Evolutionary conservation across 1,140 invertebrate genomes (phyloP), one percentile per base, ranked within the genome.

Genomic region (Formica exsecta): DNA sequence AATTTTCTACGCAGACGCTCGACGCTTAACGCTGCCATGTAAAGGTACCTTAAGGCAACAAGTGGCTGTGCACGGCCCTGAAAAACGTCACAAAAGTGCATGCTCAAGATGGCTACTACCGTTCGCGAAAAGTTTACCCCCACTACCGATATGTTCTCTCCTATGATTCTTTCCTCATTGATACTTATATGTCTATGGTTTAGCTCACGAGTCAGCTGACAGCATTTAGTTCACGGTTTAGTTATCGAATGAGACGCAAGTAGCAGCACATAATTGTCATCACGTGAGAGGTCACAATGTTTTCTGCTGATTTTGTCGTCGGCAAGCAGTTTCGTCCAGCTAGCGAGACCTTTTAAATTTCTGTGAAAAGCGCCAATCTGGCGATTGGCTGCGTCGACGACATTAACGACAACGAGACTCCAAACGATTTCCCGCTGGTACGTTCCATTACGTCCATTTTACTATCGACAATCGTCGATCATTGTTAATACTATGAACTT

Each of bases 241-340:
- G 92, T 93, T 93, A 87, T 87, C 86, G 90, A 87, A 90, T 59
- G 91, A 83, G 92, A 92, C 92, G 92, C 75, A 84, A 90, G 92
- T 87, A 87, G 92, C 92, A 92, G 92, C 91, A 92, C 87, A 54
- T 75, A 84, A 86, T 86, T 85, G 70, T 86, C 77, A 92, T 92
- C 92, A 92, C 91, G 92, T 91, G 92, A 85, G 62, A 19, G 70
- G 85, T 91, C 86, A 91, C 89, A 90, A 92, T 92, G 91, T 88
- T 92, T 79, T 91, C 87, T 86, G 81, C 86, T 86, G 70, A 77
- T 91, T 80, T 83, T 85, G 85, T 61, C 81, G 74, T 89, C 25
- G 84, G 77, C 51, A 61, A 44, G 66, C 73, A 89, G 84, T 74
- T 54, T 80, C 75, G 71, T 81, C 64, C 71, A 83, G 81, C 86